Evolutionary conservation across 2,113 vertebrate genomes (phyloP), one percentile per base, ranked within the genome.

Genomic region (Oreochromis niloticus): DNA sequence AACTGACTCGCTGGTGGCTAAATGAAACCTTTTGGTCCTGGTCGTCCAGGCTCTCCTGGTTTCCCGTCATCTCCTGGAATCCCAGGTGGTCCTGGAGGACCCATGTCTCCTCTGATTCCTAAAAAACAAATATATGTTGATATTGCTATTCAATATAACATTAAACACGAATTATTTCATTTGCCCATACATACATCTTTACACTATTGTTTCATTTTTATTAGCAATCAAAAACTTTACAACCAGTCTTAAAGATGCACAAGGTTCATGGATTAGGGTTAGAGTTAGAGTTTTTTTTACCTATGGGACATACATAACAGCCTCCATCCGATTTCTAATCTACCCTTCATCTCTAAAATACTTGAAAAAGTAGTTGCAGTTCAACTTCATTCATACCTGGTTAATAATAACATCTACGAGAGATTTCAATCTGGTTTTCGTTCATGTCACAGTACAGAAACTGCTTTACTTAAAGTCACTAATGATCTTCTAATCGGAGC

Each of bases 61-160:
- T 48, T 66, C 12, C 96, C 96, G 14, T 83, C 52, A 8, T 14
- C 7, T 16, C 96, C 96, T 54, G 88, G 90, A 73, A 3, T 63
- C 2, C 96, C 96, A n/a, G 1, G 2, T 14, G 4, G 32, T 34
- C 96, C 96, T 8, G 85, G 19, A 61, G 12, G 83, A 3, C 96
- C 96, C 3, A 13, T 3, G 11, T 92, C 56, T 16, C 96, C 96
- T 82, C 80, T 83, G 10, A 39, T 2, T 8, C 96, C 96, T 96
- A 3, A 68, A 71, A 90, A 12, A 90, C 14, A 85, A 9, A 85
- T 4, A 88, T 1, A 34, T 16, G 6, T 66, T 22, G 13, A 79
- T 43, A 16, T 52, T 79, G 32, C 0, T 59, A 8, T 50, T 78
- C 16, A 50, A 8, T 32, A n/a, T 55, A 55, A 11, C 54, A 11